Percentiles rank a stretch among this genome's conserved stretches.
Evolutionary conservation across 2,888 invertebrate genomes (phyloP).

Genomic region (Acrobasis consociella): DNA sequence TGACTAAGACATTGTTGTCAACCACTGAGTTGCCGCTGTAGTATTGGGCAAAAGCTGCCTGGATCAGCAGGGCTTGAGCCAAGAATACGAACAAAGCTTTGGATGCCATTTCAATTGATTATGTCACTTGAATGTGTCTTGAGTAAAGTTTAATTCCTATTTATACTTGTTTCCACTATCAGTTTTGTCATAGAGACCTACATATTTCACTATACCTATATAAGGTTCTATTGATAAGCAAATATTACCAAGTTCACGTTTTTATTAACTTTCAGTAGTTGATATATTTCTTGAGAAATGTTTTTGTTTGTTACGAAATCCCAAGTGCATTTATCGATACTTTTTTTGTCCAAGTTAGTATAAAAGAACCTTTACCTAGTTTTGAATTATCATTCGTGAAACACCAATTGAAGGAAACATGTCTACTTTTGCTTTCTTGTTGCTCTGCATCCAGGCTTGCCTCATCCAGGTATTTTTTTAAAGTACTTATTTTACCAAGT

Average conservation of each 20-base stretch:
- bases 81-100: slow-evolving; percentile 14
- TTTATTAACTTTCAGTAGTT: background rate
- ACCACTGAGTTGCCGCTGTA: slow-evolving; percentile 2
- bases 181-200: slow-evolving; percentile 6
- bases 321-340: background rate
- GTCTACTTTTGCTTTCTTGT: slow-evolving; percentile 39
- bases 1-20: too few relatives aligned
- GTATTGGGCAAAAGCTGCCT: slow-evolving; percentile 20
- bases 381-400: slow-evolving; percentile 12
- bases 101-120: slow-evolving; percentile 18
- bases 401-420: slow-evolving; percentile 32
- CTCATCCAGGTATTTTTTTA: slow-evolving; percentile 48
- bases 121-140: background rate
- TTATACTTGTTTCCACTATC: background rate
- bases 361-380: background rate
- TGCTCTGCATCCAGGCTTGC: slow-evolving; percentile 45
- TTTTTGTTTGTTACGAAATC: too few relatives aligned
- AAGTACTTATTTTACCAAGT: too few relatives aligned
- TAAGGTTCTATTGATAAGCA: background rate
- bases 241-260: background rate
- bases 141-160: background rate
- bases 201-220: background rate
- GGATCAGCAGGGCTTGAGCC: slow-evolving; percentile 22
- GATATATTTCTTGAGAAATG: too few relatives aligned
- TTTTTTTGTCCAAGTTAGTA: background rate